A percentile compares a stretch with the other conserved stretches of the same genome.
phyloP scores from a whole-genome alignment of 2,797 vertebrate species.

The Enteromius paludinosus region DNA sequence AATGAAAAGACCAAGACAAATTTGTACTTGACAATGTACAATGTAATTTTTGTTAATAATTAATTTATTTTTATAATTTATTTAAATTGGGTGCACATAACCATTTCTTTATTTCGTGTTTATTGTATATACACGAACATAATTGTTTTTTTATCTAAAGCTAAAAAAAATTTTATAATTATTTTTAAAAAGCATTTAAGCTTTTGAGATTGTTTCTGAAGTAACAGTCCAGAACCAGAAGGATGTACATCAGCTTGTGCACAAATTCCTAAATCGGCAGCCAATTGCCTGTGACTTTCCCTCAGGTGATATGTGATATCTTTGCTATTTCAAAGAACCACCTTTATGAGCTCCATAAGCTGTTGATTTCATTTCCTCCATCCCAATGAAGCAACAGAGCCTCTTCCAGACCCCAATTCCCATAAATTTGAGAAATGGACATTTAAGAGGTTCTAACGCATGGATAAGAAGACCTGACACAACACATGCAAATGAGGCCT shows the following conservation, averaged over 20 bases:
- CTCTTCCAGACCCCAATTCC: constrained; percentile 4
- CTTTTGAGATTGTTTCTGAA: background rate
- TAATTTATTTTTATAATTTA: too few species aligned
- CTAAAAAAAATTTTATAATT: too few species aligned
- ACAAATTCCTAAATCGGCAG: constrained; percentile 32
- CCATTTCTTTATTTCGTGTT: background rate
- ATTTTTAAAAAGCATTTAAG: background rate
- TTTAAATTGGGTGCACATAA: too few species aligned
- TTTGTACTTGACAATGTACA: too few species aligned
- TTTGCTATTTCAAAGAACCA: constrained; percentile 31
- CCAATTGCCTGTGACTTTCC: background rate
- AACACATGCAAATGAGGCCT: constrained; percentile 67
- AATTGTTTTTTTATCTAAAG: background rate
- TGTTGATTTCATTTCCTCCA: constrained; percentile 50
- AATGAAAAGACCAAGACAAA: too few species aligned
- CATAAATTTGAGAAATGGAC: constrained; percentile 28
- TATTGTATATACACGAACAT: background rate
- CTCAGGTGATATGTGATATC: constrained; percentile 38
- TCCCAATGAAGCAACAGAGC: constrained; percentile 29
- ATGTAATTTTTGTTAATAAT: too few species aligned
- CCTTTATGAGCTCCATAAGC: constrained; percentile 40
- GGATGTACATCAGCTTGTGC: background rate
- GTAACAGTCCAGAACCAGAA: background rate
- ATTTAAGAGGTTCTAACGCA: constrained; percentile 23
- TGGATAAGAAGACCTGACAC: constrained; percentile 54